Evolutionary conservation across 2,113 vertebrate species (phyloP), one percentile per base, ranked within the genome.

Genomic region (Chaetura pelagica): DNA sequence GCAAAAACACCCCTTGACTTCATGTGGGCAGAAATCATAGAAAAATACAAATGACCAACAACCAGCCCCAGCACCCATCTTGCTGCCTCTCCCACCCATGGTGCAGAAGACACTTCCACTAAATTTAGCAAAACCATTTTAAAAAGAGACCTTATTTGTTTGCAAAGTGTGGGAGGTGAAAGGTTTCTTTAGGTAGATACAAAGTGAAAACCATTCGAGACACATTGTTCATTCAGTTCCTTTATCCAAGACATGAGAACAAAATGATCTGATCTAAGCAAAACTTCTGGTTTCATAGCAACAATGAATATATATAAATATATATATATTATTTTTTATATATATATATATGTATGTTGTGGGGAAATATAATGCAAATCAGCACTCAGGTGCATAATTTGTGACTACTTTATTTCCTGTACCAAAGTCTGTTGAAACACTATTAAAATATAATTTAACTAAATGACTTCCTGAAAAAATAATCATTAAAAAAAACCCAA

Each of bases 231-330:
- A 35, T 88, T 93, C 85, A 49, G 79, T 61, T 73, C 68, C 77
- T 95, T 89, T 94, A 34, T 21, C 85, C 79, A 81, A 42, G 73
- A 93, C 85, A 88, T 21, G 76, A 93, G 94, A 95, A 95, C 72
- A 94, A 92, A 96, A 84, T 86, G 5, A 92, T 93, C 68, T 71
- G 82, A 94, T 93, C 83, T 75, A 86, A 91, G 92, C 93, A 96
- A 95, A 97, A 94, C 90, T 88, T 93, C 68, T 93, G 85, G 94
- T 96, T 93, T 93, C 94, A 78, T 90, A 93, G 96, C 93, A 96
- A 95, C 87, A 80, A 80, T 0, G 13, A 78, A n/a, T 48, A 38
- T 48, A 38, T 30, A 15, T 44, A 38, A 38, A 38, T 38, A 38
- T 38, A 38, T 38, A 38, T 38, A 38, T 46, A 20, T 48, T 15